A percentile compares a stretch with the other conserved stretches of the same genome.
Evolutionary conservation across 2,888 invertebrate genomes (phyloP).

Genomic region (Parnassius smintheus): DNA sequence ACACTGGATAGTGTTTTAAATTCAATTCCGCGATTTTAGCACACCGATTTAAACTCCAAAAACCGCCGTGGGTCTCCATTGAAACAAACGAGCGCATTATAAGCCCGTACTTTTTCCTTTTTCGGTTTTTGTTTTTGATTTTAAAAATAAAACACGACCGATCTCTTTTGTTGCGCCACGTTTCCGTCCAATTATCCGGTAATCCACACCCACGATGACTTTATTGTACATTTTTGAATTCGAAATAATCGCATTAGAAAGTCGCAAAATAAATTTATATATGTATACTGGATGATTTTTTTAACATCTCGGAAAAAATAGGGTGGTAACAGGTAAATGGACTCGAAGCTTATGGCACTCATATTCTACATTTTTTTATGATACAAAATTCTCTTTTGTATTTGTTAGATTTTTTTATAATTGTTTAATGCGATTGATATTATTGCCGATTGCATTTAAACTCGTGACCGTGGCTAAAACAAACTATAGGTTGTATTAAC

Average conservation of each 20-base stretch:
- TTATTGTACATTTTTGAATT: constrained; percentile 42
- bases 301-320: too few relatives aligned
- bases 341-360: too few relatives aligned
- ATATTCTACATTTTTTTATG: too few relatives aligned
- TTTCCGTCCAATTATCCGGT: constrained; percentile 48
- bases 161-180: constrained; percentile 37
- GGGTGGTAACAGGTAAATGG: too few relatives aligned
- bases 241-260: constrained; percentile 35
- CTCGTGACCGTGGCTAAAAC: too few relatives aligned
- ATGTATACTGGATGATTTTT: too few relatives aligned
- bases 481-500: too few relatives aligned
- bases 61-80: constrained; percentile 32
- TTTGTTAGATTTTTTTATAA: too few relatives aligned
- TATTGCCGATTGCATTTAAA: too few relatives aligned
- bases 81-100: constrained; percentile 35
- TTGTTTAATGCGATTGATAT: too few relatives aligned
- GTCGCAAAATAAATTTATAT: background rate
- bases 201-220: constrained; percentile 51
- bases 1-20: constrained; percentile 9
- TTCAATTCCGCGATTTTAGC: constrained; percentile 26
- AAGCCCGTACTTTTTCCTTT: constrained; percentile 19
- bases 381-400: too few relatives aligned
- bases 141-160: constrained; percentile 41
- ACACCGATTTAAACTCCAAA: constrained; percentile 32
- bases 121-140: constrained; percentile 32